Evolutionary conservation across 2,797 vertebrate species (phyloP).

Genomic region (Alcedo atthis): DNA sequence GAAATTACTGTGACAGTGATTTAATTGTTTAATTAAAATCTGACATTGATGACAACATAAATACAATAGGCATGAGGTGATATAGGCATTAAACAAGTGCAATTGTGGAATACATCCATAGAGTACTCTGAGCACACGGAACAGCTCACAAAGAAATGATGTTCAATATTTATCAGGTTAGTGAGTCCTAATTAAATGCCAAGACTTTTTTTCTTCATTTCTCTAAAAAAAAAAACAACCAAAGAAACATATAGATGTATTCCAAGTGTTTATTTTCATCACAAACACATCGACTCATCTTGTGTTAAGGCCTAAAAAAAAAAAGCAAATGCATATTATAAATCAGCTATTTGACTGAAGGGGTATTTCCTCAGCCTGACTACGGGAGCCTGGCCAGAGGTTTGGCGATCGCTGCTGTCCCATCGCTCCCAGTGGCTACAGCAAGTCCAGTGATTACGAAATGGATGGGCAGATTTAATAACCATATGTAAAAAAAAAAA

Average conservation of each 20-base stretch:
- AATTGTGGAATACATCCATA: constrained; percentile 52
- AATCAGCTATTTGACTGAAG: not conserved
- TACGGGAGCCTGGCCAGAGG: not conserved
- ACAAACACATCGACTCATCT: constrained; percentile 1
- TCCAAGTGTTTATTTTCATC: constrained; percentile 49
- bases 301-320: not conserved
- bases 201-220: constrained; percentile 62
- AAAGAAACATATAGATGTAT: constrained; percentile 36
- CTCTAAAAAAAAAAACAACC: constrained; percentile 21
- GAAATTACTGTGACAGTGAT: constrained; percentile 68
- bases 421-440: not conserved
- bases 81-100: constrained; percentile 52
- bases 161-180: constrained; percentile 74
- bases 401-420: not conserved
- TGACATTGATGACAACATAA: constrained; percentile 69
- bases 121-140: constrained; percentile 28
- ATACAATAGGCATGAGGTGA: constrained; percentile 64
- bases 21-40: constrained; percentile 74
- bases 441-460: not conserved
- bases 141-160: constrained; percentile 57
- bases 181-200: constrained; percentile 65
- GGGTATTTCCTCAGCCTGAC: not conserved
- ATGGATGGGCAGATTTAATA: not conserved
- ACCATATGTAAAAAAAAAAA: not conserved
- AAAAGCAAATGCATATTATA: not conserved